Evolutionary conservation across 2,797 vertebrate genomes (phyloP), one percentile per base, ranked within the genome.

Genomic region (Typhlichthys eigenmanni): DNA sequence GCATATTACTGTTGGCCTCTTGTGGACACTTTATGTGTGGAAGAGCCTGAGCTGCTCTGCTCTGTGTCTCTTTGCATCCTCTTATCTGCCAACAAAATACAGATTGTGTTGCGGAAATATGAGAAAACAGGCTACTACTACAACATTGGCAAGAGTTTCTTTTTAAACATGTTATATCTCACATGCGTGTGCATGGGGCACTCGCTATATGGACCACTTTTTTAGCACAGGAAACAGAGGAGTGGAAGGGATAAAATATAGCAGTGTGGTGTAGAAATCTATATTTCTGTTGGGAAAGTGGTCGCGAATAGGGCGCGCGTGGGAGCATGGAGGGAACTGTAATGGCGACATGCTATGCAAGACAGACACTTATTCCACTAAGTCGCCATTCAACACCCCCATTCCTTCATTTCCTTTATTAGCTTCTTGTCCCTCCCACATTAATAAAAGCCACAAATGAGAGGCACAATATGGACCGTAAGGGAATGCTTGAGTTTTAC

Each of bases 1-100:
- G 80, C 74, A 63, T 82, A 86, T 87, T 86, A 82, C 77, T 16
- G 74, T 57, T 47, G 62, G 75, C 52, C 81, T 66, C 85, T 71
- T 32, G 74, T 86, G 87, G 75, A 70, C 64, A 63, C 69, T 81
- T 77, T 78, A 54, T 78, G 77, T 84, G 78, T 85, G 71, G 66
- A 67, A 58, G 60, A 62, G 69, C 62, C 59, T 13, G 10, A 45
- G 68, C 48, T 66, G 51, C 75, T 63, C 68, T 58, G 47, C 60
- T 29, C 24, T 29, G 24, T 32, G 60, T 62, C 66, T 68, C 51
- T 11, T 54, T 43, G 9, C 38, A 43, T 9, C 38, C 38, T 43
- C 38, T 43, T 43, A 43, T 43, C 38, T 43, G 7, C 38, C 38
- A 43, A 43, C 38, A 43, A 43, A 43, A 43, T 43, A 43, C 1